phyloP scores from a whole-genome alignment of 2,113 vertebrate genomes.

The Turdus rufiventris region DNA sequence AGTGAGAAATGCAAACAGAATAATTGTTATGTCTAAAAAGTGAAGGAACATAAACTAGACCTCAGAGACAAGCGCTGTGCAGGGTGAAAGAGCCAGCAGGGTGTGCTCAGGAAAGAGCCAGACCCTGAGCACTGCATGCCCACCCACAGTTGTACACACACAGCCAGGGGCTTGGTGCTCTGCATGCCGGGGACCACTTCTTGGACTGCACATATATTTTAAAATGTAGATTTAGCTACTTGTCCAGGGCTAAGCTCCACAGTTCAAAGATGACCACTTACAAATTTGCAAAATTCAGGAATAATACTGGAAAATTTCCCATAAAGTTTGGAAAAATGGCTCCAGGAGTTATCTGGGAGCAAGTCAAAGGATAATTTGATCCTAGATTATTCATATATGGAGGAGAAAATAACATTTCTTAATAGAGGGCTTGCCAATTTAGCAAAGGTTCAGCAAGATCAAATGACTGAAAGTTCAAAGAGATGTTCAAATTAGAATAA shows the following conservation, averaged over 20 bases:
- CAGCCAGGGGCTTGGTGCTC: neutral
- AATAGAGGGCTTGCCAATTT: neutral
- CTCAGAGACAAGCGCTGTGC: neutral
- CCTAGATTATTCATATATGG: neutral
- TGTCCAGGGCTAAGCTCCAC: neutral
- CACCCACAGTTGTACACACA: neutral
- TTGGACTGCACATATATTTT: neutral
- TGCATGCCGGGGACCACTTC: neutral
- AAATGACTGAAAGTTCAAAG: slow-evolving; percentile 48
- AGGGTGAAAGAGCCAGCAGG: neutral
- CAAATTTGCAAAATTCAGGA: neutral
- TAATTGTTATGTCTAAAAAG: neutral
- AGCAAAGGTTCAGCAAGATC: slow-evolving; percentile 34
- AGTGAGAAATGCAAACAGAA: neutral
- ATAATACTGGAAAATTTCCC: neutral
- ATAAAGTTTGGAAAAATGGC: neutral
- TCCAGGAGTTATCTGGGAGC: neutral
- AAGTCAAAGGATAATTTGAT: neutral
- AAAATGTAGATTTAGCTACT: neutral
- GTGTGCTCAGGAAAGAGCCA: neutral
- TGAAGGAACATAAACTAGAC: neutral
- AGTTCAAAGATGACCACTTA: neutral
- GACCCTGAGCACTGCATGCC: neutral
- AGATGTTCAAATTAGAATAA: slow-evolving; percentile 1
- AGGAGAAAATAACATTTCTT: slow-evolving; percentile 20